Evolutionary conservation across 2,113 vertebrate species (phyloP).

Genomic region (Rhynchomys soricoides): DNA sequence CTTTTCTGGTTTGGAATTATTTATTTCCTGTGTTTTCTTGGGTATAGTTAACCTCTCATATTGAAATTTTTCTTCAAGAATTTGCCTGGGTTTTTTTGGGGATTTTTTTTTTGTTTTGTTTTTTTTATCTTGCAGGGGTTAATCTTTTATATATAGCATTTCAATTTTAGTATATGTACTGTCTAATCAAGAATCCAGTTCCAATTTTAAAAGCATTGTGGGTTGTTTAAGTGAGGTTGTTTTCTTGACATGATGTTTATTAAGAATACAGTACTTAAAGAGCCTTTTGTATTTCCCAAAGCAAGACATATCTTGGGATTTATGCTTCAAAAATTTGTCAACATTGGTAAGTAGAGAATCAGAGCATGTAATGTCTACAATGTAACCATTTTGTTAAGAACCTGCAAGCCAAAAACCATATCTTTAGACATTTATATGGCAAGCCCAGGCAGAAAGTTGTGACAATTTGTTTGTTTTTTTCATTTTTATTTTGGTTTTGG

Average conservation of each 20-base stretch:
- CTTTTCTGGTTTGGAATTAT: neutral
- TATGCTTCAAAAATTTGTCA: conserved; percentile 73
- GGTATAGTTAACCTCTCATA: neutral
- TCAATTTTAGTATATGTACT: neutral
- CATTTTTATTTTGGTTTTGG: too few species aligned
- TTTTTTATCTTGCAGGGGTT: too few species aligned
- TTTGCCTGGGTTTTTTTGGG: too few species aligned
- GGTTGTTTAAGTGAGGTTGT: neutral
- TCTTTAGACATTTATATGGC: neutral
- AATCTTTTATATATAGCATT: neutral
- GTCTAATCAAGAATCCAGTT: neutral
- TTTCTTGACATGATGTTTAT: conserved; percentile 67
- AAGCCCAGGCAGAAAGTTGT: neutral
- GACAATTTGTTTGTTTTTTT: neutral
- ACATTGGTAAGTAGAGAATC: conserved; percentile 60
- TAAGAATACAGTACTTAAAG: neutral
- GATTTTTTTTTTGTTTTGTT: too few species aligned
- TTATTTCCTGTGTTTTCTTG: neutral
- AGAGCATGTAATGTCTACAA: neutral
- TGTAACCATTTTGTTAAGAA: neutral
- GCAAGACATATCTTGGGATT: conserved; percentile 43
- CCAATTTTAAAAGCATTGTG: neutral
- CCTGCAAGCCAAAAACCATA: neutral
- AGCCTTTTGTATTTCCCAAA: conserved; percentile 58
- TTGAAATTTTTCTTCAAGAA: neutral